These are phyloP conservation scores for Colostygia pectinataria DNA, from an alignment of 2,888 invertebrate species.

Conservation along the genomic window DNA sequence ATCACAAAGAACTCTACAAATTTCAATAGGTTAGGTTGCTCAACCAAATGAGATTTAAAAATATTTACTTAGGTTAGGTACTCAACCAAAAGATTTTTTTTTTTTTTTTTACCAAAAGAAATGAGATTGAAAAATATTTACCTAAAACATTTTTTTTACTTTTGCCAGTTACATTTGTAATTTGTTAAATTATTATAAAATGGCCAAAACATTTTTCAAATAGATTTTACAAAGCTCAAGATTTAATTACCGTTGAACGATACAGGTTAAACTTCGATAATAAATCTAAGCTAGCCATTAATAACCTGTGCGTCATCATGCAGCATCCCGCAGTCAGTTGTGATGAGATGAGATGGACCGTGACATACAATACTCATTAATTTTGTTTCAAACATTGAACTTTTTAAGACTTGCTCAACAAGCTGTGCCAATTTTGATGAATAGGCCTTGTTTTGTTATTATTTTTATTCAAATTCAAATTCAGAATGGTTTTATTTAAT, in stretches of 20 bases:
- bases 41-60: too few species aligned
- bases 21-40: too few species aligned
- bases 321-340: conserved; percentile 24
- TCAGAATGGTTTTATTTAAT: too few species aligned
- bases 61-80: too few species aligned
- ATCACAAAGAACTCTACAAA: too few species aligned
- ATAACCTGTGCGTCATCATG: conserved; percentile 14
- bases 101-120: too few species aligned
- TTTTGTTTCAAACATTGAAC: conserved; percentile 23
- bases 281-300: conserved; percentile 18
- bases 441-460: conserved; percentile 4
- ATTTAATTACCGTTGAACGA: conserved; percentile 9
- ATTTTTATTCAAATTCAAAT: neutral
- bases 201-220: neutral
- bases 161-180: too few species aligned
- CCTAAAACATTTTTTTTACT: too few species aligned
- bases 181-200: neutral
- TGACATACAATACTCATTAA: conserved; percentile 24
- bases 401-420: conserved; percentile 24
- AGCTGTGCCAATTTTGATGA: conserved; percentile 17
- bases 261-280: conserved; percentile 18
- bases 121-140: too few species aligned
- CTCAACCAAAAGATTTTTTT: too few species aligned
- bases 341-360: conserved; percentile 20
- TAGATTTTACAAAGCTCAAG: conserved; percentile 3